These are phyloP conservation scores for Thinocorus orbignyianus DNA, from an alignment of 2,113 vertebrate species.

Conservation along the genomic window DNA sequence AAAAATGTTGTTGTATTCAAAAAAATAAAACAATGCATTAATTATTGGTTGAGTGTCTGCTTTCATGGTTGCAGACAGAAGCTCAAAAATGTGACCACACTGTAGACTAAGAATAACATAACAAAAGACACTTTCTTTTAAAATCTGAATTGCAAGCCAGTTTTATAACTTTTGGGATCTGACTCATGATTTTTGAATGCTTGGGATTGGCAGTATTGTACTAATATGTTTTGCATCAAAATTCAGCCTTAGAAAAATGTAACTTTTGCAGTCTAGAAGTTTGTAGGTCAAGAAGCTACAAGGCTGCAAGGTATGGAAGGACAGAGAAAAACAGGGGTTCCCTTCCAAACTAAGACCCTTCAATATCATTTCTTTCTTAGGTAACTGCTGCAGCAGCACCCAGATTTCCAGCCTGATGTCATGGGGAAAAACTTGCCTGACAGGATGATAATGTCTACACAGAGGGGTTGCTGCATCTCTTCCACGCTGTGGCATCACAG, in stretches of 20 bases:
- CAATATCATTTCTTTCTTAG: not conserved
- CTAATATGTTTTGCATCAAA: constrained; percentile 8
- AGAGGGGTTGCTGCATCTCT: not conserved
- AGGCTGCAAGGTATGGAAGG: not conserved
- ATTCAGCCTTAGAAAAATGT: not conserved
- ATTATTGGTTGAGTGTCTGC: not conserved
- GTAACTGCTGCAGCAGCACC: not conserved
- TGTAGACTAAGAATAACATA: constrained; percentile 1
- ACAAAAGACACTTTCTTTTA: constrained; percentile 6
- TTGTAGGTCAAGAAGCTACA: not conserved
- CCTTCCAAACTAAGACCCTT: not conserved
- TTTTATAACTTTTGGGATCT: not conserved
- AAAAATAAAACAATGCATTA: not conserved
- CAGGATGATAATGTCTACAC: not conserved
- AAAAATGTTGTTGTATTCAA: not conserved
- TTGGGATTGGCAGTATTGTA: not conserved
- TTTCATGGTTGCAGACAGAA: not conserved
- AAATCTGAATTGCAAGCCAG: not conserved
- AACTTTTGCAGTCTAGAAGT: not conserved
- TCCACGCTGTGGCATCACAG: rapidly evolving
- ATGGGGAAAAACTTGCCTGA: not conserved
- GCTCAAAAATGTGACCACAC: not conserved
- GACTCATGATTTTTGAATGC: constrained; percentile 23
- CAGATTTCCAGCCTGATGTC: not conserved
- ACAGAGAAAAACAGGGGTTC: not conserved